Conservation (phyloP, 2,888 invertebrate species). For the Ptilodon capucinus region DNA sequence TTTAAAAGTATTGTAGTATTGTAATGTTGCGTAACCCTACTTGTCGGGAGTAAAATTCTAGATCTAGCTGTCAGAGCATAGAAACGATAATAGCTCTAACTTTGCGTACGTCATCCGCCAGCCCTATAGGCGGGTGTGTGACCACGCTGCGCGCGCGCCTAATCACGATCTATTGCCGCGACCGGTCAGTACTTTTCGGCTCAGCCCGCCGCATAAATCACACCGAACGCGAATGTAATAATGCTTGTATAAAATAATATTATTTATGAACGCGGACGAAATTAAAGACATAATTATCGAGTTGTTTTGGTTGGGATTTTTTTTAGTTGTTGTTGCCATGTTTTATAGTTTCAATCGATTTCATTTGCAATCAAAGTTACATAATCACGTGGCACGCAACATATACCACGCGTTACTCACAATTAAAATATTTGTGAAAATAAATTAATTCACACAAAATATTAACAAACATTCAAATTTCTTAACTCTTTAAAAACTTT, state of each 20-base stretch:
- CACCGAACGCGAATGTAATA: conserved; percentile 52
- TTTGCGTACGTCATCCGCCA: conserved; percentile 18
- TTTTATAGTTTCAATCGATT: too few relatives aligned
- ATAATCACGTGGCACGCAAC: neutral
- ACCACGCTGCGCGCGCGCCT: conserved; percentile 53
- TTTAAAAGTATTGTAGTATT: too few relatives aligned
- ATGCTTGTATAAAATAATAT: conserved; percentile 35
- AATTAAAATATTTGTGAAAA: conserved; percentile 6
- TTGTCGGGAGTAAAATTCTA: too few relatives aligned
- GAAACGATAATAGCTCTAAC: too few relatives aligned
- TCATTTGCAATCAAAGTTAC: too few relatives aligned
- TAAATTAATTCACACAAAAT: conserved; percentile 16
- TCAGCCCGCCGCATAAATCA: conserved; percentile 49
- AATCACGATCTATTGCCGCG: conserved; percentile 50
- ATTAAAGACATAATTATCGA: conserved; percentile 28
- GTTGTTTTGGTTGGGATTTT: neutral
- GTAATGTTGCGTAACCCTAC: too few relatives aligned
- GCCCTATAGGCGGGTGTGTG: conserved; percentile 25
- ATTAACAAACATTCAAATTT: conserved; percentile 33
- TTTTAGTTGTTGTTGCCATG: neutral
- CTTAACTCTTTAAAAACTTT: conserved; percentile 49
- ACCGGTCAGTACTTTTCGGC: conserved; percentile 34
- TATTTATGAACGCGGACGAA: conserved; percentile 11
- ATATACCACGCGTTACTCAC: neutral
- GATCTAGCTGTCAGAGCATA: too few relatives aligned